Evolutionary conservation across 2,888 invertebrate species (phyloP), one percentile per base, ranked within the genome.

Genomic region (Drosophila quasianomalipes): DNA sequence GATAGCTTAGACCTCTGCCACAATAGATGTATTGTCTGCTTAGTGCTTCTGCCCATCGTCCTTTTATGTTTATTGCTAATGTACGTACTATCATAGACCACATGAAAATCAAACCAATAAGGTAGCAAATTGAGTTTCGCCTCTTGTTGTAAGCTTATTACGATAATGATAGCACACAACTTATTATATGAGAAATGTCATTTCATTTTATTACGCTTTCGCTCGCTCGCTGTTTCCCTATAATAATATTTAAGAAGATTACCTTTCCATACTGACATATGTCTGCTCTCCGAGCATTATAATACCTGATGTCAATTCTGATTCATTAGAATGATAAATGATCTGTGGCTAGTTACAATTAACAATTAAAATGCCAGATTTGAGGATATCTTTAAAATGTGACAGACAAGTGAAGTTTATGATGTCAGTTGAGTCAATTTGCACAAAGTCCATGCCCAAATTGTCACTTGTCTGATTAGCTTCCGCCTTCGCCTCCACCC

Each of bases 391-490:
- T 65, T 72, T 57, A 63, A 64, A 73, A 64, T 61, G 35, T 73
- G 73, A 69, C 69, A 69, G 51, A 44, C 64, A 44, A 33, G 64
- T 70, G 52, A 62, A 70, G 78, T 26, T 69, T 63, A 41, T 78
- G 74, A 51, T 78, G 68, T 69, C 82, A 69, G 65, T 59, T 53
- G 60, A 37, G 69, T 52, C 59, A 57, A 77, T 77, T 77, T 68
- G 12, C 39, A 41, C 52, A 78, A 72, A 78, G 57, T 57, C 41
- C 53, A 53, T 31, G 51, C 53, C 73, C 44, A 80, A 80, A 81
- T 79, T 77, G 73, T 79, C 70, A 63, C 75, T 74, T 73, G 72
- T 70, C 66, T 68, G 79, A 69, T 75, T 68, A 70, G 63, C 70
- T 76, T 74, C 76, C 71, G 82, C 61, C 41, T 74, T 63, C 70